Evolutionary conservation across 2,888 invertebrate species (phyloP).

Genomic region (Eulithis prunata): DNA sequence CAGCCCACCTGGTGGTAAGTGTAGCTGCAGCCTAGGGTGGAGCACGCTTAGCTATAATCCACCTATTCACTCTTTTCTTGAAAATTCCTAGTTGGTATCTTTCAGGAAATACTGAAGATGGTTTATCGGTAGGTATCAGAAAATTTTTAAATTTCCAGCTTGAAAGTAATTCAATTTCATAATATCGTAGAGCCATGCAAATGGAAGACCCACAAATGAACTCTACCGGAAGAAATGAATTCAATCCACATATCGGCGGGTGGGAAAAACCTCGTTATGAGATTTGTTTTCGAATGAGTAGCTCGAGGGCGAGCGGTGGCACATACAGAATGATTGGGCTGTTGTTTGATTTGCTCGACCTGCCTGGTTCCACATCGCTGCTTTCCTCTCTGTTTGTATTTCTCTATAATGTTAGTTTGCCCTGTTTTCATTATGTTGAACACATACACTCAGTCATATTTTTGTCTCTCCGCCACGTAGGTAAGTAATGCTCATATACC

Average conservation of each 20-base stretch:
- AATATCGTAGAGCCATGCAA: conserved; percentile 10
- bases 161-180: neutral
- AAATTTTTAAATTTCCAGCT: no score
- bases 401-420: conserved; percentile 44
- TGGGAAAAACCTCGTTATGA: conserved; percentile 36
- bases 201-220: conserved; percentile 29
- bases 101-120: no score
- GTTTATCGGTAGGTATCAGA: no score
- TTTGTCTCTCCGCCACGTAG: conserved; percentile 27
- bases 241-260: conserved; percentile 26
- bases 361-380: conserved; percentile 62
- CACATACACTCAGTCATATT: conserved; percentile 38
- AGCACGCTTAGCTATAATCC: no score
- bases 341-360: conserved; percentile 73
- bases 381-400: conserved; percentile 45
- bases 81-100: no score
- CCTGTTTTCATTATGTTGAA: conserved; percentile 45
- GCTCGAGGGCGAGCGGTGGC: conserved; percentile 44
- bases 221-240: conserved; percentile 29
- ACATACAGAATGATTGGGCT: conserved; percentile 63
- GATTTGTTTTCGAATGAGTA: conserved; percentile 53
- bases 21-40: no score
- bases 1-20: no score
- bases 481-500: conserved; percentile 37
- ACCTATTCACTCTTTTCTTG: no score